A percentile compares a stretch with the other conserved stretches of the same genome.
phyloP scores from a whole-genome alignment of 2,888 invertebrate species.

The Ctenicera cuprea region DNA sequence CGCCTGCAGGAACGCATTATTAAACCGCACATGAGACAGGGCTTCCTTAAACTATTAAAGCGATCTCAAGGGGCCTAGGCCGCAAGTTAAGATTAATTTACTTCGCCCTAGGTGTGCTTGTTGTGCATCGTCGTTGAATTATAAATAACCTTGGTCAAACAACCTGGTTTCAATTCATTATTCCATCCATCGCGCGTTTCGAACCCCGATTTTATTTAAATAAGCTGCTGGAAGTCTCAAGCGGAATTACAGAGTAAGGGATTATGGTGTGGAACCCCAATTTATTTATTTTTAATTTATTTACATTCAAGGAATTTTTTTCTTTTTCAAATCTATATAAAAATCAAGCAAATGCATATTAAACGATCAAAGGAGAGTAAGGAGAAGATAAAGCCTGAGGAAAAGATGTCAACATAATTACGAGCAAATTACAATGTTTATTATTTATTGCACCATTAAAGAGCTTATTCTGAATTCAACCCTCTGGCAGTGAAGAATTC shows the following conservation, averaged over 20 bases:
- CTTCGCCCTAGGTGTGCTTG: constrained; percentile 41
- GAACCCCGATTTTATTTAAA: not conserved
- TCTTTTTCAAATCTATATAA: not conserved
- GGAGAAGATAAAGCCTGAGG: not conserved
- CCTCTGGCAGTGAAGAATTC: no score
- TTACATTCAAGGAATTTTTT: not conserved
- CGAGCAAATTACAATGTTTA: not conserved
- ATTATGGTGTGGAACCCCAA: not conserved
- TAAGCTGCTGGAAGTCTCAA: not conserved
- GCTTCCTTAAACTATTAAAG: constrained; percentile 41
- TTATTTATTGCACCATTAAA: not conserved
- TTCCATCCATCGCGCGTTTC: not conserved
- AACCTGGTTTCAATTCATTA: constrained; percentile 20
- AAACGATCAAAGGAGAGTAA: not conserved
- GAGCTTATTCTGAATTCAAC: constrained; percentile 1
- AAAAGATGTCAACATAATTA: not conserved
- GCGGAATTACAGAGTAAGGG: constrained; percentile 1
- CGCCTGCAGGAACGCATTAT: constrained; percentile 30
- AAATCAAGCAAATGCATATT: not conserved
- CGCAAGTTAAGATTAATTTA: constrained; percentile 47
- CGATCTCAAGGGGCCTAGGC: constrained; percentile 32
- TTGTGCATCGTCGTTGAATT: constrained; percentile 33
- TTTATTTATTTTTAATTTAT: constrained; percentile 15
- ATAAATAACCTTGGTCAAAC: constrained; percentile 30
- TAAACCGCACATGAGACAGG: constrained; percentile 36